Base-by-base conservation (phyloP, 2,113 vertebrate species). In the Prietella phreatophila region DNA sequence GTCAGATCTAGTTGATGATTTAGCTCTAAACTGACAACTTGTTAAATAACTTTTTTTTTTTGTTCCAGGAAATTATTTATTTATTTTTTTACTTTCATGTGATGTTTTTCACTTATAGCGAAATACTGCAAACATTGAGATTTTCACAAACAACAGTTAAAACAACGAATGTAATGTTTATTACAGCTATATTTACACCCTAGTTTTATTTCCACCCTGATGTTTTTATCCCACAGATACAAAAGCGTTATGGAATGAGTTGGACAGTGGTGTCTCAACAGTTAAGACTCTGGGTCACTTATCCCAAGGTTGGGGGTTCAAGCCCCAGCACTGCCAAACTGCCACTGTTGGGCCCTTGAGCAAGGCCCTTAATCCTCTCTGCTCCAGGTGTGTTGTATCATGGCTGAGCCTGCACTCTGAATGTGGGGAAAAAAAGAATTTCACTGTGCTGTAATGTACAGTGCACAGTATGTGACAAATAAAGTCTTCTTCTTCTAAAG, bases 81-180 rank as follows among this genome's bases (percentile, higher is more conserved):
- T 50, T n/a, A 10, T 10, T 7, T 76, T 11, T 19, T 6, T 5
- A 19, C 20, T 61, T 80, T 36, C 27, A 50, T 30, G 56, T 47
- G 36, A 85, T 27, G 84, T 30, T 78, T 61, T 85, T 25, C 71
- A 78, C 19, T 58, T 13, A 30, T 30, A 36, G 15, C 25, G 5
- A 4, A 30, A 73, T 47, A 39, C 22, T 56, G 83, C 20, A 75
- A 47, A 83, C 0, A 3, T 8, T 84, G 20, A 87, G 82, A 25
- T 85, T 82, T 87, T 86, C 80, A 84, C 53, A 83, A 84, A 39
- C 83, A 83, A 19, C n/a, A 25, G 82, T 88, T 80, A 84, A 86
- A 90, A 61, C 39, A 71, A 79, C 39, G 78, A 60, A 80, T 80
- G 80, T 53, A 71, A 79, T 25, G 27, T 61, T 88, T 86, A 83